These are phyloP conservation scores for Pomacea canaliculata DNA, from an alignment of 2,888 invertebrate species.

Conservation along the genomic window DNA sequence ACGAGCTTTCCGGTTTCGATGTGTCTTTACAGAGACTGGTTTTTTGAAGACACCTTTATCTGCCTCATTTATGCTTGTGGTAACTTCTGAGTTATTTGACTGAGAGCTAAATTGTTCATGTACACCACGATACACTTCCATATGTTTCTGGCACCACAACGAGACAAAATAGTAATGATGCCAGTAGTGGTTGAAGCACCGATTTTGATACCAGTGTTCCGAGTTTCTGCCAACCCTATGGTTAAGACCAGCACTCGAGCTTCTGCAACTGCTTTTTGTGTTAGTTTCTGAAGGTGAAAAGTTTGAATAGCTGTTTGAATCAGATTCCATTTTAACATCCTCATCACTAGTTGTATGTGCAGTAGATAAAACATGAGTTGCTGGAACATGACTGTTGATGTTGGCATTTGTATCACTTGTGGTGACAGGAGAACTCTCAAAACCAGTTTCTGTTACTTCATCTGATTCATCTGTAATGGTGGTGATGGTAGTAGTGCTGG, in stretches of 20 bases:
- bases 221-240: neutral
- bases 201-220: slow-evolving; percentile 49
- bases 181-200: slow-evolving; percentile 58
- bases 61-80: neutral
- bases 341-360: neutral
- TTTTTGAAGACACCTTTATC: neutral
- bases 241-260: neutral
- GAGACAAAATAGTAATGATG: slow-evolving; percentile 53
- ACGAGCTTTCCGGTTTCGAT: slow-evolving; percentile 10
- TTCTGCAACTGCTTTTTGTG: too few species aligned
- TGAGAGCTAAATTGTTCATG: slow-evolving; percentile 1
- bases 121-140: slow-evolving; percentile 37
- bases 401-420: neutral
- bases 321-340: slow-evolving; percentile 10
- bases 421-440: slow-evolving; percentile 13
- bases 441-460: slow-evolving; percentile 4
- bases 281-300: neutral
- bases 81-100: neutral
- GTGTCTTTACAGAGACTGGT: slow-evolving; percentile 6
- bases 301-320: neutral
- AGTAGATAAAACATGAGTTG: neutral
- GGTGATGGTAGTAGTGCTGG: slow-evolving; percentile 19
- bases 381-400: neutral
- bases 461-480: slow-evolving; percentile 19
- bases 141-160: slow-evolving; percentile 56